Percentiles rank a stretch among this genome's conserved stretches.
Conservation (phyloP, 2,888 invertebrate species). For the Lithophane ornitopus region DNA sequence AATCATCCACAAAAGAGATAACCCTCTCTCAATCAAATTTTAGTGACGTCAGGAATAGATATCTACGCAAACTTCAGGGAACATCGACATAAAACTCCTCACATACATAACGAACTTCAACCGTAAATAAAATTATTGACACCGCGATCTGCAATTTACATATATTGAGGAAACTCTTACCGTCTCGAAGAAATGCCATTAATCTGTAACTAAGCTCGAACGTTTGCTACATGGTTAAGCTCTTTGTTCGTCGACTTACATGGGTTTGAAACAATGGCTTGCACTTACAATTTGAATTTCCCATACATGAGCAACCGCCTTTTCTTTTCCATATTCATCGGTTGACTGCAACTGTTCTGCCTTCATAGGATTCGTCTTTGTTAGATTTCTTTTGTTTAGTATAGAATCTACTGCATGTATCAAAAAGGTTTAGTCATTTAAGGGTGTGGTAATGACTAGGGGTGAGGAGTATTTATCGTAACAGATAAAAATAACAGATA, state of each 20-base stretch:
- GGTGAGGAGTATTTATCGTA: no score
- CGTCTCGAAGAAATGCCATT: slow-evolving; percentile 71
- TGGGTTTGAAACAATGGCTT: slow-evolving; percentile 79
- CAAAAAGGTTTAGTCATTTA: background rate
- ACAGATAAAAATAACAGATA: no score
- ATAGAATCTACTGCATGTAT: background rate
- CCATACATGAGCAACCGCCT: slow-evolving; percentile 71
- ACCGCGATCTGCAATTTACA: slow-evolving; percentile 53
- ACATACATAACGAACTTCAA: slow-evolving; percentile 28
- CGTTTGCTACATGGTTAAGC: slow-evolving; percentile 80
- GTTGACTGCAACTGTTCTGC: slow-evolving; percentile 66
- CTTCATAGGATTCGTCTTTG: slow-evolving; percentile 20
- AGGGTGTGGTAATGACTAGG: no score
- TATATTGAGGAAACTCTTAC: slow-evolving; percentile 59
- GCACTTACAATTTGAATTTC: slow-evolving; percentile 81
- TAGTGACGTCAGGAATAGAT: background rate
- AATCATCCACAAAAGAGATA: background rate
- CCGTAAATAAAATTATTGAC: slow-evolving; percentile 56
- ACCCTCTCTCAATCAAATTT: background rate
- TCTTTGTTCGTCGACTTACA: slow-evolving; percentile 75
- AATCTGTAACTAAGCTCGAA: slow-evolving; percentile 76
- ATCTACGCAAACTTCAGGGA: slow-evolving; percentile 18
- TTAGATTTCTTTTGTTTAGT: slow-evolving; percentile 32
- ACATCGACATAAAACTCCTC: slow-evolving; percentile 19
- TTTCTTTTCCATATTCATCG: slow-evolving; percentile 79